Evolutionary conservation across 2,888 invertebrate species (phyloP).

Genomic region (Hirtodrosophila cameraria): DNA sequence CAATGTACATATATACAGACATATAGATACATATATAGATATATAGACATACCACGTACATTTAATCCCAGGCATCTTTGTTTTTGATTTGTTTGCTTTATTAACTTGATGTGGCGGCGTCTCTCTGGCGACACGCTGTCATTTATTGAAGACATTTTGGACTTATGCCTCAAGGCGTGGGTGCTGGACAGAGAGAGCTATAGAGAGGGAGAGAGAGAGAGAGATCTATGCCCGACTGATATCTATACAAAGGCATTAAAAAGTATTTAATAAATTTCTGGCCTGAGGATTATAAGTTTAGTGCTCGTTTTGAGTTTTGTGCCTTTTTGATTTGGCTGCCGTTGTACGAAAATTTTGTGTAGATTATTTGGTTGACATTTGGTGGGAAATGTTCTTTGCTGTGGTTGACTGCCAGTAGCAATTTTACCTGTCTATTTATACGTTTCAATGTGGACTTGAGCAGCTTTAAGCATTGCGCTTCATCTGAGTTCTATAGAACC

Average conservation of each 20-base stretch:
- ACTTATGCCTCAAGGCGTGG: constrained; percentile 60
- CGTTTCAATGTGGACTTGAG: constrained; percentile 55
- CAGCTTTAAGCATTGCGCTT: constrained; percentile 36
- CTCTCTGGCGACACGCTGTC: constrained; percentile 58
- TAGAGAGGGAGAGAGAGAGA: constrained; percentile 4
- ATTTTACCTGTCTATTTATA: constrained; percentile 55
- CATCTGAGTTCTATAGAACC: constrained; percentile 47
- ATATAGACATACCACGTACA: too few relatives aligned
- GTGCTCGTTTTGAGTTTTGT: constrained; percentile 25
- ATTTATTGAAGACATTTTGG: constrained; percentile 45
- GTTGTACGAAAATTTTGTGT: constrained; percentile 3
- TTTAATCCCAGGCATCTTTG: constrained; percentile 51
- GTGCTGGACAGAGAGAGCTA: constrained; percentile 45
- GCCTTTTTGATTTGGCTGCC: constrained; percentile 15
- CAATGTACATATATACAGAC: constrained; percentile 32
- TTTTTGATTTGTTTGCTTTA: constrained; percentile 75
- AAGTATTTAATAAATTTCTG: constrained; percentile 73
- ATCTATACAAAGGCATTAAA: constrained; percentile 57
- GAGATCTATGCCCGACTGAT: constrained; percentile 41
- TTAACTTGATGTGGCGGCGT: constrained; percentile 68
- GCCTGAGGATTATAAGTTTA: constrained; percentile 66
- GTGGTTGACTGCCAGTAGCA: constrained; percentile 45
- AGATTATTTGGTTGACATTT: constrained; percentile 63
- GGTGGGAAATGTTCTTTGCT: constrained; percentile 71
- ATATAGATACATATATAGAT: constrained; percentile 17